Evolutionary conservation across 1,140 invertebrate species (phyloP).

Genomic region (Hyles euphorbiae): DNA sequence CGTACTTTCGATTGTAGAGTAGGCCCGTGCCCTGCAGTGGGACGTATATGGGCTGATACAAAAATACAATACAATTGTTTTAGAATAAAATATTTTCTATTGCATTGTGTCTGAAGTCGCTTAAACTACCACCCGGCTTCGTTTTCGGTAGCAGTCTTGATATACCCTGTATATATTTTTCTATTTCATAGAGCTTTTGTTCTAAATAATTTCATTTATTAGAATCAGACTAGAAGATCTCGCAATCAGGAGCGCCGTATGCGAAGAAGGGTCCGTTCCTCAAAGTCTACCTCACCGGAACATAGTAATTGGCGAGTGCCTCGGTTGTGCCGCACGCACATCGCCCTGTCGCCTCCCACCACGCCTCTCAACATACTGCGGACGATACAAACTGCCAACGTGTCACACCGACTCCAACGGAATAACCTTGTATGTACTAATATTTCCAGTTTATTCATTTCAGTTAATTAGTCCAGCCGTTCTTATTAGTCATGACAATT

Average conservation of each 20-base stretch:
- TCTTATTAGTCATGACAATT: too few species aligned
- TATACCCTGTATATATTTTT: too few species aligned
- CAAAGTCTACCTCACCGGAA: background rate
- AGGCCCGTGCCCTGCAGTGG: too few species aligned
- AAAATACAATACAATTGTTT: too few species aligned
- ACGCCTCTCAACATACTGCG: background rate
- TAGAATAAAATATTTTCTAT: too few species aligned
- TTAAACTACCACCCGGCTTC: too few species aligned
- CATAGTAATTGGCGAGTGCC: conserved; percentile 25
- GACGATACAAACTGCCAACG: background rate
- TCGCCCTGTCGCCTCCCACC: conserved; percentile 2
- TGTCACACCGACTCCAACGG: background rate
- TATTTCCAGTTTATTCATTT: background rate
- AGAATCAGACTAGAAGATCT: too few species aligned
- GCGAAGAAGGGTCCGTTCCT: conserved; percentile 5
- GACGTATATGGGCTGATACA: too few species aligned
- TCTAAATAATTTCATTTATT: background rate
- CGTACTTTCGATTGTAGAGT: too few species aligned
- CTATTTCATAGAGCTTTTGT: background rate
- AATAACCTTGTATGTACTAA: background rate
- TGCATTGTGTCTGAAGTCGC: too few species aligned
- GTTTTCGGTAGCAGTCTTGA: too few species aligned
- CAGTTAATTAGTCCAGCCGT: too few species aligned
- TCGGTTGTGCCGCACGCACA: conserved; percentile 25
- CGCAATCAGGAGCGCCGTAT: background rate